These are phyloP conservation scores for Leiothrix lutea DNA, from an alignment of 2,113 vertebrate genomes.

Conservation along the genomic window DNA sequence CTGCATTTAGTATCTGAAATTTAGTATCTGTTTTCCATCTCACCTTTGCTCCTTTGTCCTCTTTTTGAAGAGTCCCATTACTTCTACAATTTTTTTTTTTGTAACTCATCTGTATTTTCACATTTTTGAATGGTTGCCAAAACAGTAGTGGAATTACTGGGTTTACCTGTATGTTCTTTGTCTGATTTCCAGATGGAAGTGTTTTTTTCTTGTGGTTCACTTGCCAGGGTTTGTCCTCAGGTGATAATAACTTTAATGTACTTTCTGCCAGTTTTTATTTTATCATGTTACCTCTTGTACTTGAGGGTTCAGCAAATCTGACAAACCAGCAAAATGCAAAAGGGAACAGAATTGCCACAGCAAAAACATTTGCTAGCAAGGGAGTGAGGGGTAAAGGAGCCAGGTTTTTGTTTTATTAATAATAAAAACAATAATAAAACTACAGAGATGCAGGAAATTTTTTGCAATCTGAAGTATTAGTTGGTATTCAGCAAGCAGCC, in stretches of 20 bases:
- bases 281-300: constrained; percentile 9
- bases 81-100: not conserved
- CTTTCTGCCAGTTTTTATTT: constrained; percentile 47
- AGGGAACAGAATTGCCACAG: not conserved
- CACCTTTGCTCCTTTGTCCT: not conserved
- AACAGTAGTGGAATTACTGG: not conserved
- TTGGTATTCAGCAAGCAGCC: not conserved
- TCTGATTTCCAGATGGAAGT: constrained; percentile 36
- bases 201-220: not conserved
- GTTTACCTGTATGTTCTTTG: not conserved
- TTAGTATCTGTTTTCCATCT: not conserved
- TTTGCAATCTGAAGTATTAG: not conserved
- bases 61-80: not conserved
- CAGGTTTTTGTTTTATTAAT: not conserved
- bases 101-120: not conserved
- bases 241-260: constrained; percentile 50
- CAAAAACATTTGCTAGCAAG: not conserved
- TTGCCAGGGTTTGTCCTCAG: constrained; percentile 25
- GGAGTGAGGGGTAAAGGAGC: not conserved
- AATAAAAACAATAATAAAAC: not conserved
- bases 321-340: constrained; percentile 9
- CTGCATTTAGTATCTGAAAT: not conserved
- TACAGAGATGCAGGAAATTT: not conserved
- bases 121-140: not conserved
- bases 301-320: not conserved